Base-by-base conservation (phyloP, 2,888 invertebrate genomes). In the Coecobrya sp. region DNA sequence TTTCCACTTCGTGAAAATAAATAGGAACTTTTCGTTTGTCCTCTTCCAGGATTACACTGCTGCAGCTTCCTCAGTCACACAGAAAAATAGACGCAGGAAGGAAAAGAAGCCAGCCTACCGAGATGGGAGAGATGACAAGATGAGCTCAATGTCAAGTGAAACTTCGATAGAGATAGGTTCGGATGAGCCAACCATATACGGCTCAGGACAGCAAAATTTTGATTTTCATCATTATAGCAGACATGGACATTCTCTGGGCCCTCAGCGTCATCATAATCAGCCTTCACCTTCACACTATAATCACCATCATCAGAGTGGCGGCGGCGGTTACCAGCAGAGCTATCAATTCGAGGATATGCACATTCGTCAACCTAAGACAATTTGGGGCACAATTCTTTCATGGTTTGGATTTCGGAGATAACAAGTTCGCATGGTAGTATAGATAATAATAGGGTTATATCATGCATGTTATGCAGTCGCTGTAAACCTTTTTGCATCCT, bases 131-230 rank as follows among this genome's bases (percentile, higher is more conserved):
- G 59, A 45, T 11, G 79, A 27, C 55, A 65, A 45, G n/a, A 30
- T 79, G 16, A 52, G 36, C 25, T 86, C 91, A 22, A 86, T 36
- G 68, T 91, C 91, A 13, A 36, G 19, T 10, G 91, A 91, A 86
- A 76, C 27, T 70, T 84, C 82, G 0, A 7, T 90, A 7, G 91
- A 91, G 86, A 91, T 91, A n/a, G 91, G 86, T 13, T 91, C 91
- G 8, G 91, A 91, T 25, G 91, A 91, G 49, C 91, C 86, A 30
- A 91, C 91, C 52, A 30, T 91, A 62, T 91, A 86, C 55, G 91
- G 91, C n/a, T 91, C 91, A n/a, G 86, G 49, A 25, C 91, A 91
- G 19, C 79, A 91, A 52, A 45, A 79, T 52, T 86, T 22, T 55
- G 86, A 85, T 68, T 45, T 22, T 68, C 8, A 59, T 68, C 62